Conservation (phyloP, 2,113 vertebrate species). For the Athene cunicularia region DNA sequence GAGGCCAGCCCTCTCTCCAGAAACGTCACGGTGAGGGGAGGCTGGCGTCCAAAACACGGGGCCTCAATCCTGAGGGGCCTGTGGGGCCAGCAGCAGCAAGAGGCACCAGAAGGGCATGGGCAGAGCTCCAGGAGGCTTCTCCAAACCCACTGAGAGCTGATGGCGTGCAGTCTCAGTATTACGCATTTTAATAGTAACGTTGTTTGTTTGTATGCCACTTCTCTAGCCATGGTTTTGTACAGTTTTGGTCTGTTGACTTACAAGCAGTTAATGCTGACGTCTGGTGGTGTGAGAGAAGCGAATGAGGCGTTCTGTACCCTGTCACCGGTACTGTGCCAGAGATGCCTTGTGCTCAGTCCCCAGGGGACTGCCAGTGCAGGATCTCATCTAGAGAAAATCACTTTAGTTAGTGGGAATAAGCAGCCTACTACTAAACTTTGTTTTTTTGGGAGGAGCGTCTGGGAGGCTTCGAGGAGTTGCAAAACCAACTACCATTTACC, state of each 20-base stretch:
- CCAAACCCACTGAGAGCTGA: background rate
- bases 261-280: background rate
- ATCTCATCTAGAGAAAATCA: background rate
- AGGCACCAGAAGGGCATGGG: background rate
- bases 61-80: background rate
- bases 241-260: background rate
- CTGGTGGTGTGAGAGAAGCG: background rate
- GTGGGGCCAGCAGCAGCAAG: background rate
- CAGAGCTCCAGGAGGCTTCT: background rate
- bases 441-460: background rate
- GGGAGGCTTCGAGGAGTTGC: background rate
- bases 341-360: background rate
- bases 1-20: background rate
- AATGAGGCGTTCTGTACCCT: background rate
- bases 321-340: background rate
- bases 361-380: background rate
- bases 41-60: background rate
- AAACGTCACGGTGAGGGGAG: background rate
- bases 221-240: background rate
- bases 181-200: accelerated
- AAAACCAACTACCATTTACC: accelerated
- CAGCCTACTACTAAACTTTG: background rate
- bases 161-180: background rate
- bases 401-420: background rate
- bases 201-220: background rate